Percentiles rank a stretch among this genome's conserved stretches.
Conservation (phyloP, 2,797 vertebrate genomes). For the Chaenodraco wilsoni region DNA sequence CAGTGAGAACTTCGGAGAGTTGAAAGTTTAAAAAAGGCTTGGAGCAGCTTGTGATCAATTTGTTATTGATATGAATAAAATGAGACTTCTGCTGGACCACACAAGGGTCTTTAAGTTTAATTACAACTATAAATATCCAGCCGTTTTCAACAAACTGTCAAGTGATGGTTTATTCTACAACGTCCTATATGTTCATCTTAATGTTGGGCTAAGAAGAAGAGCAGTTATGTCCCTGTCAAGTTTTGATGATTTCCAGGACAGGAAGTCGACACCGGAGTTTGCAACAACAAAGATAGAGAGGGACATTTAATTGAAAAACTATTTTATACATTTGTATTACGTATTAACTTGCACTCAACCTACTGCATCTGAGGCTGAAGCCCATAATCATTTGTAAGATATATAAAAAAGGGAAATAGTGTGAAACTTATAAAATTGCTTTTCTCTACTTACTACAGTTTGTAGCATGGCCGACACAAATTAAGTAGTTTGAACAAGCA, state of each 20-base stretch:
- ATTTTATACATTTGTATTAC: background rate
- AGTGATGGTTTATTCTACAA: background rate
- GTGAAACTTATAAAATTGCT: background rate
- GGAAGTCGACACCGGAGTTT: background rate
- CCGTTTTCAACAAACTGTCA: background rate
- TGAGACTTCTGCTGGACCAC: background rate
- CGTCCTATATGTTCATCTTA: background rate
- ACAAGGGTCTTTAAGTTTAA: constrained; percentile 1
- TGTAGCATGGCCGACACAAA: background rate
- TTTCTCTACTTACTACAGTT: background rate
- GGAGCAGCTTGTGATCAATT: constrained; percentile 16
- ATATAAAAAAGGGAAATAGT: background rate
- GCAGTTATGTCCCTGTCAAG: background rate
- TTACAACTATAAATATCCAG: constrained; percentile 11
- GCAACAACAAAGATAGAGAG: too few relatives aligned
- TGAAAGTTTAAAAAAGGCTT: constrained; percentile 34
- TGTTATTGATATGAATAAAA: constrained; percentile 12
- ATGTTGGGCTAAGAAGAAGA: background rate
- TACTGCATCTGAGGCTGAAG: background rate
- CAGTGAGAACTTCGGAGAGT: constrained; percentile 37
- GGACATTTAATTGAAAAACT: too few relatives aligned
- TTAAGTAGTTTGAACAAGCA: background rate
- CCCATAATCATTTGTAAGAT: background rate
- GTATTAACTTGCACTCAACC: too few relatives aligned
- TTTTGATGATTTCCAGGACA: background rate